Base-by-base conservation (phyloP, 2,113 vertebrate genomes). In the Corythaixoides concolor region DNA sequence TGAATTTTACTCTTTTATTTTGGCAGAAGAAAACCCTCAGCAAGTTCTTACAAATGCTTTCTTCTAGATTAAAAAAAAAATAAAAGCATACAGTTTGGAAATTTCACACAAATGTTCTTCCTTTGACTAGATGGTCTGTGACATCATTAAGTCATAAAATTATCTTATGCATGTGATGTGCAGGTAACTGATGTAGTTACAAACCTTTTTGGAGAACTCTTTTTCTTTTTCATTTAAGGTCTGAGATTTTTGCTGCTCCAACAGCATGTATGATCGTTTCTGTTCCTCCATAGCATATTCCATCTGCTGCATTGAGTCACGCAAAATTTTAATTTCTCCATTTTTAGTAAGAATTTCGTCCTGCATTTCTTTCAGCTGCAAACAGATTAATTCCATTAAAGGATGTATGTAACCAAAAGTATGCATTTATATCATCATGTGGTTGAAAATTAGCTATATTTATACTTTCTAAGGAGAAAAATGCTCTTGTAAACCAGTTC, bases 301-400 rank as follows among this genome's bases (percentile, higher is more conserved):
- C 97, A 98, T 98, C 78, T 98, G 97, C 93, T 96, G 98, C 92
- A 99, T 97, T 5, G 99, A 99, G 95, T 99, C 99, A 41, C 99
- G 98, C 76, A 99, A 95, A 58, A 99, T 98, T 88, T 98, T 98
- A 95, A 99, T 99, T 98, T 99, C 99, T 50, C 99, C 99, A 63
- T 98, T 99, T 98, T 99, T 99, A 97, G 98, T 88, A 88, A 99
- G 94, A 37, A 99, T 98, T 97, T 99, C 98, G 80, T 99, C 98
- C 94, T 99, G 98, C 87, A 99, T 98, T 97, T 98, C 97, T 66
- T 98, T 99, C 95, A 99, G 93, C 99, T 99, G 92, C 85, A 96
- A 97, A 97, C 27, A 97, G 86, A 96, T n/a, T 11, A 89, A 90
- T 55, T 70, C 85, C 50, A 79, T 91, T 56, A 66, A 72, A 62